These are phyloP conservation scores for Mythimna loreyi DNA, from an alignment of 2,888 invertebrate genomes.

Conservation along the genomic window DNA sequence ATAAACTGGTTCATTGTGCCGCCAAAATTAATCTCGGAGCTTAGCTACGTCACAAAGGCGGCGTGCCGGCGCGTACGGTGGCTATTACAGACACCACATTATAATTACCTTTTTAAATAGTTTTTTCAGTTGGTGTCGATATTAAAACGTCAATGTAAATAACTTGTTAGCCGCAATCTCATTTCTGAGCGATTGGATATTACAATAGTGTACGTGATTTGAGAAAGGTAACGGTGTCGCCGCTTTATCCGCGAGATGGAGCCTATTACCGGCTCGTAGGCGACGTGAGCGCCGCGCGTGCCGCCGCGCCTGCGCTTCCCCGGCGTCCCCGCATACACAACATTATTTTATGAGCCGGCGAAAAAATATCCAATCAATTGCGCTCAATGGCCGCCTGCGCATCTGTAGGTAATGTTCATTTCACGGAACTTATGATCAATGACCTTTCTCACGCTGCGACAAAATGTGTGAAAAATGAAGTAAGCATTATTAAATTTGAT, in stretches of 20 bases:
- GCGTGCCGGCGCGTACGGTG: slow-evolving; percentile 86
- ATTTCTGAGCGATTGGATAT: slow-evolving; percentile 91
- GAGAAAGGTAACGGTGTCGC: slow-evolving; percentile 90
- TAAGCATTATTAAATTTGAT: slow-evolving; percentile 51
- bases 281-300: slow-evolving; percentile 80
- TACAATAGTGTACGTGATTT: slow-evolving; percentile 91
- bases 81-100: slow-evolving; percentile 88
- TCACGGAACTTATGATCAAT: slow-evolving; percentile 58
- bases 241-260: slow-evolving; percentile 89
- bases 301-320: slow-evolving; percentile 58
- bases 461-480: slow-evolving; percentile 62
- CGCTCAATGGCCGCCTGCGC: slow-evolving; percentile 48
- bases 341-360: slow-evolving; percentile 77
- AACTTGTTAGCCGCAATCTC: slow-evolving; percentile 91
- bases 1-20: slow-evolving; percentile 87
- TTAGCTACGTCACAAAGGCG: slow-evolving; percentile 88
- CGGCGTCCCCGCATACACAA: slow-evolving; percentile 67
- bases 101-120: slow-evolving; percentile 91
- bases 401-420: slow-evolving; percentile 58
- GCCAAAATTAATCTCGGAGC: slow-evolving; percentile 89
- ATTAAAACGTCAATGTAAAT: slow-evolving; percentile 91
- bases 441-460: slow-evolving; percentile 61
- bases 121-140: slow-evolving; percentile 87
- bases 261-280: slow-evolving; percentile 80
- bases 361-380: slow-evolving; percentile 73